Evolutionary conservation across 1,140 invertebrate genomes (phyloP).

Genomic region (Polyergus mexicanus): DNA sequence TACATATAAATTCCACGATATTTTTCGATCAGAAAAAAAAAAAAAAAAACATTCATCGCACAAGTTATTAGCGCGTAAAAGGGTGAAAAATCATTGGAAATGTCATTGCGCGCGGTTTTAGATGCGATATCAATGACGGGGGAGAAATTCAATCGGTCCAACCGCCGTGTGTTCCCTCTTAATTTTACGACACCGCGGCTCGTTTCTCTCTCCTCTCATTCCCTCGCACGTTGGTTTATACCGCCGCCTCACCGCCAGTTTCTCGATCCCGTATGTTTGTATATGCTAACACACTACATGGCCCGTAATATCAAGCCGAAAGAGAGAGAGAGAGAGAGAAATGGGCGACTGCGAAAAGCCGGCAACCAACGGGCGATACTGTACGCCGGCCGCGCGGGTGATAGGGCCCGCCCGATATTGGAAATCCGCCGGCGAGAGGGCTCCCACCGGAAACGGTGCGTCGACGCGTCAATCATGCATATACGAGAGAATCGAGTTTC

Average conservation of each 20-base stretch:
- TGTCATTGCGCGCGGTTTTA: background rate
- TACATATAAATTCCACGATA: background rate
- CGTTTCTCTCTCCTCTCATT: constrained; percentile 55
- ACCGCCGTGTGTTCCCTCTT: constrained; percentile 21
- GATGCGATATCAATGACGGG: too few species aligned
- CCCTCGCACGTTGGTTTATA: constrained; percentile 21
- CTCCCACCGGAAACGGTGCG: constrained; percentile 71
- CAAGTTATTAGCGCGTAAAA: background rate
- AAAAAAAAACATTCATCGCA: background rate
- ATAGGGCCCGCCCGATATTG: constrained; percentile 69
- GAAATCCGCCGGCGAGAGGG: constrained; percentile 67
- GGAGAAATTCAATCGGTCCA: constrained; percentile 16
- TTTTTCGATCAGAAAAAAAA: background rate
- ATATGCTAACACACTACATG: constrained; percentile 73
- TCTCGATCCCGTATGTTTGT: constrained; percentile 65
- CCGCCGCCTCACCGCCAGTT: constrained; percentile 21
- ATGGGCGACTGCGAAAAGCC: constrained; percentile 61
- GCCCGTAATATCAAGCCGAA: constrained; percentile 72
- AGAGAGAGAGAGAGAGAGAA: constrained; percentile 64
- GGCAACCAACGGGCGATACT: constrained; percentile 50
- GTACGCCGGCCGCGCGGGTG: constrained; percentile 20
- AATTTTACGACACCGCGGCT: constrained; percentile 66
- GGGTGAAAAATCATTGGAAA: background rate
- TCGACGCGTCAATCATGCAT: constrained; percentile 65
- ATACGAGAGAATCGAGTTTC: constrained; percentile 33